Conservation (phyloP, 2,113 vertebrate species). For the Rhinogobius similis region DNA sequence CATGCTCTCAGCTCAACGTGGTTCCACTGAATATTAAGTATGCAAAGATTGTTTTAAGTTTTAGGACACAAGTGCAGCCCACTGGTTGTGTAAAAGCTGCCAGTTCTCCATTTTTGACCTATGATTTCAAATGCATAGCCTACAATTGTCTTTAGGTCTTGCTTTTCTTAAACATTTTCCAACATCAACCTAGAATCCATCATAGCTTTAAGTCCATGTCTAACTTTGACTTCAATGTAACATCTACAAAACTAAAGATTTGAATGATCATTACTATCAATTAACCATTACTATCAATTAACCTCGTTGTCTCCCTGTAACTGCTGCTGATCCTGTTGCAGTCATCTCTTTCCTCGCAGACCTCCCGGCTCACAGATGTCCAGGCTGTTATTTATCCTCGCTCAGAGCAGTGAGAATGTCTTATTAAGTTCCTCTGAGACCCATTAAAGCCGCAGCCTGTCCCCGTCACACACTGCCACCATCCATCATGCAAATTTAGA, state of each 20-base stretch:
- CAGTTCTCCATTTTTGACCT: too few species aligned
- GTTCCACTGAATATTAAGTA: slow-evolving; percentile 46
- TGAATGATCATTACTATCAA: slow-evolving; percentile 26
- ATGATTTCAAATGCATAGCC: too few species aligned
- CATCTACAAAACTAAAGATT: slow-evolving; percentile 22
- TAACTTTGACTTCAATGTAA: slow-evolving; percentile 25
- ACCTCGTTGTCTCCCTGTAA: slow-evolving; percentile 44
- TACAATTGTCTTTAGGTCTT: too few species aligned
- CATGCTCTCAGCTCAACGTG: slow-evolving; percentile 41
- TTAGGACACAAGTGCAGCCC: slow-evolving; percentile 45
- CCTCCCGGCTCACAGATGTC: slow-evolving; percentile 40
- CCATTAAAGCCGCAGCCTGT: slow-evolving; percentile 73
- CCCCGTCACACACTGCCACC: slow-evolving; percentile 57
- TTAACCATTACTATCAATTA: slow-evolving; percentile 46
- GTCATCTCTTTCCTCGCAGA: slow-evolving; percentile 38
- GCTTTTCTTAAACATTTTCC: too few species aligned
- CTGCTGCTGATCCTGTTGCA: slow-evolving; percentile 38
- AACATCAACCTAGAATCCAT: background rate
- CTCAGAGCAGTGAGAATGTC: slow-evolving; percentile 51
- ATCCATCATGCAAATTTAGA: slow-evolving; percentile 79
- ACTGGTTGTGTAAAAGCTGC: background rate
- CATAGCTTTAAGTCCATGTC: too few species aligned
- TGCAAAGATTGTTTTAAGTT: slow-evolving; percentile 19
- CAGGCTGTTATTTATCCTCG: slow-evolving; percentile 67
- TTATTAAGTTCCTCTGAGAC: slow-evolving; percentile 75